These are phyloP conservation scores for Phaethornis superciliosus DNA, from an alignment of 2,113 vertebrate species.

Conservation along the genomic window DNA sequence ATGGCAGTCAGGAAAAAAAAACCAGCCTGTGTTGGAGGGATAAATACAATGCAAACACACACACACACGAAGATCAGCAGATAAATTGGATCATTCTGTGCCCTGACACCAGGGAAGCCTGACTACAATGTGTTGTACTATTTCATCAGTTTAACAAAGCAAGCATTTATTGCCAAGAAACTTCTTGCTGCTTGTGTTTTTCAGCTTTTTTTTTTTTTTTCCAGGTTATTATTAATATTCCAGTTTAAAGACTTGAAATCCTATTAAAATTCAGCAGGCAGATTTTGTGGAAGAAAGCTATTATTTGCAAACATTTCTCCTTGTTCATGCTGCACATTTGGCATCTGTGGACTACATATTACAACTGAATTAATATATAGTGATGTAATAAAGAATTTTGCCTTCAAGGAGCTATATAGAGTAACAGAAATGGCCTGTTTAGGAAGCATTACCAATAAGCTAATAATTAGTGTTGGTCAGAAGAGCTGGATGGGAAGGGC, in stretches of 20 bases:
- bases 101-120: constrained; percentile 22
- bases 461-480: neutral
- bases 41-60: neutral
- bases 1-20: neutral
- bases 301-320: neutral
- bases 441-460: neutral
- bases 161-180: neutral
- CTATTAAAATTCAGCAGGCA: neutral
- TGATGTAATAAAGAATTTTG: neutral
- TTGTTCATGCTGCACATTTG: neutral
- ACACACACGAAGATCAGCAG: neutral
- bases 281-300: neutral
- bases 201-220: neutral
- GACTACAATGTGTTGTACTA: constrained; percentile 45
- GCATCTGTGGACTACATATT: neutral
- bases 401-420: neutral
- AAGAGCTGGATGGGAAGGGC: neutral
- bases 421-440: neutral
- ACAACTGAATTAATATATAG: neutral
- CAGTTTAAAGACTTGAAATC: neutral
- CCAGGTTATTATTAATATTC: neutral
- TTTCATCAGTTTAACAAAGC: constrained; percentile 22
- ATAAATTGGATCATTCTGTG: constrained; percentile 37
- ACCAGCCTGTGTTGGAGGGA: neutral
- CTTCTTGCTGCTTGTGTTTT: neutral